Evolutionary conservation across 1,140 invertebrate genomes (phyloP).

Genomic region (Papilio dardanus): DNA sequence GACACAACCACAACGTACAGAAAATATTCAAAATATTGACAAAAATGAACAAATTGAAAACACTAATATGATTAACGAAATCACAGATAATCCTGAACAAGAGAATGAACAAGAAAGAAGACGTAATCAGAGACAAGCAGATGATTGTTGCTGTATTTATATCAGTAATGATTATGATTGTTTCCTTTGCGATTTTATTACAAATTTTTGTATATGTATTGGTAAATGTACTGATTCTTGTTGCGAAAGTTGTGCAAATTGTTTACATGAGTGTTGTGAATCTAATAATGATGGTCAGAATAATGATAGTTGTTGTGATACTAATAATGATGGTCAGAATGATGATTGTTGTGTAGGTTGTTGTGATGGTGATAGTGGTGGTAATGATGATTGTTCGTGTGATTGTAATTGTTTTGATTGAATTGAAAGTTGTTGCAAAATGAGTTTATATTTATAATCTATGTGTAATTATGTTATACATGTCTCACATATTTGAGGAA

Average conservation of each 20-base stretch:
- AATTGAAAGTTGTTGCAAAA: background rate
- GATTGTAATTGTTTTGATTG: constrained; percentile 27
- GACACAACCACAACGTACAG: constrained; percentile 11
- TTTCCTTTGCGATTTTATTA: background rate
- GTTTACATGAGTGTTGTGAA: constrained; percentile 25
- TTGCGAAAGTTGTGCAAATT: constrained; percentile 16
- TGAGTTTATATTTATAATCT: background rate
- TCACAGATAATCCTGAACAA: background rate
- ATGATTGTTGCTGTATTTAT: constrained; percentile 27
- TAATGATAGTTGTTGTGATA: background rate
- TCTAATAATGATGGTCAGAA: background rate
- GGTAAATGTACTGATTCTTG: constrained; percentile 15
- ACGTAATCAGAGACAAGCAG: background rate
- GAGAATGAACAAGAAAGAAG: constrained; percentile 23
- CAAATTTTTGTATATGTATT: constrained; percentile 21
- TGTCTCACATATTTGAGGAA: background rate
- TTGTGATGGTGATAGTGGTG: constrained; percentile 6
- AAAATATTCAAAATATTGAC: constrained; percentile 11
- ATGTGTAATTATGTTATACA: background rate
- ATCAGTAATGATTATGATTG: background rate
- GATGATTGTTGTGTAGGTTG: background rate
- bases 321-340: background rate
- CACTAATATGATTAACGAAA: background rate
- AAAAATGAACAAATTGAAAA: background rate
- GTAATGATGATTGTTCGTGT: constrained; percentile 14